Evolutionary conservation across 1,140 invertebrate genomes (phyloP), one percentile per base, ranked within the genome.

Genomic region (Drosophila varians): DNA sequence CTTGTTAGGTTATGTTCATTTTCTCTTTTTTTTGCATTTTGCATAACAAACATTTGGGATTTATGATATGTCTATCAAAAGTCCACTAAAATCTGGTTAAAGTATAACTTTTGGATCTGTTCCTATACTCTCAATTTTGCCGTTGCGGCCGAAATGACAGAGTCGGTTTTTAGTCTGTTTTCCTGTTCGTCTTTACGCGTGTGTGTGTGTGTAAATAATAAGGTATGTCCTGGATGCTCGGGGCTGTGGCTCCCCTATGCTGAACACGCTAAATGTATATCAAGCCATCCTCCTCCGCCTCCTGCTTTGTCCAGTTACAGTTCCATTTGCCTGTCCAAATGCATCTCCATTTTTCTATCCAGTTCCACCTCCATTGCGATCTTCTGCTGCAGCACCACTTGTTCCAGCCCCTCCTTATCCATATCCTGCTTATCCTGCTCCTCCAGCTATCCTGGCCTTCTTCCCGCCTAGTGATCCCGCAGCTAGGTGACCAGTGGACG

Each of bases 221-320:
- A 8, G 23, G n/a, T 25, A 42, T 36, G 45, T 25, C 12, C 14
- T n/a, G 9, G 28, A 11, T 11, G 3, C 28, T 31, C 28, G 12
- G 14, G 23, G 46, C 2, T 38, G 36, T 16, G 12, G 25, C 6
- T 48, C 18, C 19, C 4, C 19, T 45, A 16, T 18, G 36, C 28
- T 65, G 52, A 54, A 49, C 28, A 56, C 28, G 28, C 61, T 71
- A 71, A 68, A 61, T 71, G 28, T 40, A 72, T 55, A 72, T 52
- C 47, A 48, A 72, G 48, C 51, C 64, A 57, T 69, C 64, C 21
- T 70, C 42, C 21, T 64, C 47, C 25, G 9, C 18, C 42, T 46
- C 19, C 26, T 46, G 26, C 5, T 58, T 46, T 9, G 25, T 25
- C 14, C 31, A 16, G 1, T 57, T 5, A 25, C 34, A 45, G 26